Evolutionary conservation across 2,113 vertebrate genomes (phyloP).

Genomic region (Rattus norvegicus): GRCr8 NC_086024.1:57092001-57092500

Average conservation of each 20-base stretch:
- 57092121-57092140: neutral
- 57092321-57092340: conserved; percentile 76
- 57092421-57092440: conserved; percentile 47
- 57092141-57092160: conserved; percentile 58
- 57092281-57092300: conserved; percentile 84
- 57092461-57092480: neutral
- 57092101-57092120: conserved; percentile 49
- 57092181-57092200: conserved; percentile 82
- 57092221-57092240: conserved; percentile 81
- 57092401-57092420: neutral
- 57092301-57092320: conserved; percentile 79
- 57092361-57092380: conserved; percentile 68
- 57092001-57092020: conserved; percentile 40
- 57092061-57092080: conserved; percentile 14
- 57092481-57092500: neutral
- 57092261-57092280: conserved; percentile 86
- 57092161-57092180: conserved; percentile 82
- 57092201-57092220: conserved; percentile 79
- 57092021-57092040: neutral
- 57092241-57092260: conserved; percentile 86
- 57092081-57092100: neutral
- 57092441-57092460: neutral
- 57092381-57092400: conserved; percentile 22
- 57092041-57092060: conserved; percentile 59
- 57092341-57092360: conserved; percentile 64